Conservation (phyloP, 2,888 invertebrate genomes). For the Thalpophila matura region DNA sequence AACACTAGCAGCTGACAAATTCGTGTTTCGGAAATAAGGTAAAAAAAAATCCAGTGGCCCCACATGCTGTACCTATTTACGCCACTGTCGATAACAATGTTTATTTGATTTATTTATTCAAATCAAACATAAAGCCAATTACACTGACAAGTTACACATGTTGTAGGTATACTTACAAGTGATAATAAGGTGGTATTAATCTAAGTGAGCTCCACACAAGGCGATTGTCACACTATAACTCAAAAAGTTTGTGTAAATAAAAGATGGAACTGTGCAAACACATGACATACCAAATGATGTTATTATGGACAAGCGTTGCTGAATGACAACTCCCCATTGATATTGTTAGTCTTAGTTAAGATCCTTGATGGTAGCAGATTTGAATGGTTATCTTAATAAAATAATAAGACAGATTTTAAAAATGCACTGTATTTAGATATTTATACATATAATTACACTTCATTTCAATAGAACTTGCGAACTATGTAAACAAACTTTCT, state of each 20-base stretch:
- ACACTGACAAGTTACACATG: too few species aligned
- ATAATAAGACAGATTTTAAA: constrained; percentile 72
- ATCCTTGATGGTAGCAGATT: constrained; percentile 13
- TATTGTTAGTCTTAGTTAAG: constrained; percentile 23
- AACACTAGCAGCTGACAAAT: too few species aligned
- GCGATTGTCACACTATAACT: constrained; percentile 39
- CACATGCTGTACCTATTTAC: too few species aligned
- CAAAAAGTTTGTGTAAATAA: constrained; percentile 34
- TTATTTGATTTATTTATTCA: too few species aligned
- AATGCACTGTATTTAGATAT: constrained; percentile 68
- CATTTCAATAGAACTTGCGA: too few species aligned
- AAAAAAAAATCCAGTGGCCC: too few species aligned
- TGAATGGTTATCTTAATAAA: constrained; percentile 50
- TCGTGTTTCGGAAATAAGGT: too few species aligned
- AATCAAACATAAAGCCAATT: too few species aligned
- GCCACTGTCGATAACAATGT: too few species aligned
- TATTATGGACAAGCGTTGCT: constrained; percentile 38
- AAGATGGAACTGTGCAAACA: constrained; percentile 34
- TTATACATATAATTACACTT: constrained; percentile 63
- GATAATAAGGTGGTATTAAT: constrained; percentile 18
- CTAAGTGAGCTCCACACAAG: constrained; percentile 36
- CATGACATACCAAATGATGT: constrained; percentile 44
- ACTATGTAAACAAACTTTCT: too few species aligned
- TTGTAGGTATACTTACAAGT: constrained; percentile 54
- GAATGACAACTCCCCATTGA: constrained; percentile 22